Evolutionary conservation across 64 coral and sea anemone species (phyloP).

Genomic region (Montipora efflorescens): DNA sequence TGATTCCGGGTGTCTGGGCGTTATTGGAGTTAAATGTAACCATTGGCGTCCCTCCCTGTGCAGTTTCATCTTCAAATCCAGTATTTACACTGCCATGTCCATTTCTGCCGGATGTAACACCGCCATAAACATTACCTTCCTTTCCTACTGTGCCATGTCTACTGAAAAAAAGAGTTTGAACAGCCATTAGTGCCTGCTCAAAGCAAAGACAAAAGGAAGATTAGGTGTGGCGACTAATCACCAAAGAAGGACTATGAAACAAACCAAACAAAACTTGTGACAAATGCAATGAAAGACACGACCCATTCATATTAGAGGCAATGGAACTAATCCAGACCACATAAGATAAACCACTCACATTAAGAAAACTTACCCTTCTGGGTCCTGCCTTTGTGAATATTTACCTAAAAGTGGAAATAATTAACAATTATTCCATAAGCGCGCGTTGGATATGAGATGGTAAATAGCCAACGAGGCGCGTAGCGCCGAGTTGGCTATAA

Average conservation of each 20-base stretch:
- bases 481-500: too few relatives aligned
- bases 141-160: not conserved
- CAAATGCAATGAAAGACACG: too few relatives aligned
- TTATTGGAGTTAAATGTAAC: constrained; percentile 6
- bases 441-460: too few relatives aligned
- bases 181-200: not conserved
- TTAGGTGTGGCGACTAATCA: too few relatives aligned
- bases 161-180: not conserved
- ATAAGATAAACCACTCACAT: too few relatives aligned
- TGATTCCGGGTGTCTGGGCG: not conserved
- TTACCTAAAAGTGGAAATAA: not conserved
- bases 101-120: too few relatives aligned
- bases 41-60: not conserved
- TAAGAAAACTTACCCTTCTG: not conserved
- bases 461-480: too few relatives aligned
- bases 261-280: too few relatives aligned
- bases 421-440: not conserved
- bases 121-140: not conserved
- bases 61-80: not conserved
- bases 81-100: not conserved
- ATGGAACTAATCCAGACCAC: too few relatives aligned
- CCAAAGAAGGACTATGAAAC: too few relatives aligned
- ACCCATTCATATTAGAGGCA: too few relatives aligned
- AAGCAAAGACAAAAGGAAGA: too few relatives aligned
- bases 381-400: not conserved